These are phyloP conservation scores for Dione juno DNA, from an alignment of 2,888 invertebrate genomes.

Conservation along the genomic window DNA sequence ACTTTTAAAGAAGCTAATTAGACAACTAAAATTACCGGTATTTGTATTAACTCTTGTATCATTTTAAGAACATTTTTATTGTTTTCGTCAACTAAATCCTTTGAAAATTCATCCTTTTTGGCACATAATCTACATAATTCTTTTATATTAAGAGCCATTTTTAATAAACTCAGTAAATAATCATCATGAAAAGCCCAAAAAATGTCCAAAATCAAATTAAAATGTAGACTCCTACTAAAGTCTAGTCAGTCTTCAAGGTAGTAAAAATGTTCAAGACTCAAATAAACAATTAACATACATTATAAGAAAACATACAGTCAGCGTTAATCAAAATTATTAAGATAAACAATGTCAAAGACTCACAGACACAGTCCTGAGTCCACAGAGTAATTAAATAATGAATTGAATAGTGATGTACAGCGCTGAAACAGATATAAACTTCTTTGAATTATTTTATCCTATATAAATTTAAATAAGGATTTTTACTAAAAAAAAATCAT, in stretches of 20 bases:
- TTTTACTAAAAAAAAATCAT: too few species aligned
- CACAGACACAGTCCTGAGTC: background rate
- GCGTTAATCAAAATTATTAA: conserved; percentile 12
- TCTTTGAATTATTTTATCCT: too few species aligned
- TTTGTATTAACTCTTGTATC: conserved; percentile 70
- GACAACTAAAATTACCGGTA: conserved; percentile 62
- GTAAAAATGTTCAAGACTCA: too few species aligned
- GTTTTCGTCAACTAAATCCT: conserved; percentile 70
- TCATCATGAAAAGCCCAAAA: conserved; percentile 26
- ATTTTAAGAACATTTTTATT: conserved; percentile 69
- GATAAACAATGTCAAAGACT: conserved; percentile 9
- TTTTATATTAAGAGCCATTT: conserved; percentile 53
- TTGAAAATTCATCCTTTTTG: conserved; percentile 68
- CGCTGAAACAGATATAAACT: too few species aligned
- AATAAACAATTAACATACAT: conserved; percentile 4
- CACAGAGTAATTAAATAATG: too few species aligned
- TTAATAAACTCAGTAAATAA: conserved; percentile 28
- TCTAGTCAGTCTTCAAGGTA: background rate
- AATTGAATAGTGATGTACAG: too few species aligned
- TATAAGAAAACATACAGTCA: background rate
- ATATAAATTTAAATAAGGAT: too few species aligned
- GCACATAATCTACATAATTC: conserved; percentile 77
- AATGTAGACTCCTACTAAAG: background rate
- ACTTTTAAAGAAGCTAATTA: background rate
- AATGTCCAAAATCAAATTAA: background rate